Percentiles rank a stretch among this genome's conserved stretches.
Evolutionary conservation across 1,140 invertebrate species (phyloP).

Genomic region (Trinorchestia longiramus): DNA sequence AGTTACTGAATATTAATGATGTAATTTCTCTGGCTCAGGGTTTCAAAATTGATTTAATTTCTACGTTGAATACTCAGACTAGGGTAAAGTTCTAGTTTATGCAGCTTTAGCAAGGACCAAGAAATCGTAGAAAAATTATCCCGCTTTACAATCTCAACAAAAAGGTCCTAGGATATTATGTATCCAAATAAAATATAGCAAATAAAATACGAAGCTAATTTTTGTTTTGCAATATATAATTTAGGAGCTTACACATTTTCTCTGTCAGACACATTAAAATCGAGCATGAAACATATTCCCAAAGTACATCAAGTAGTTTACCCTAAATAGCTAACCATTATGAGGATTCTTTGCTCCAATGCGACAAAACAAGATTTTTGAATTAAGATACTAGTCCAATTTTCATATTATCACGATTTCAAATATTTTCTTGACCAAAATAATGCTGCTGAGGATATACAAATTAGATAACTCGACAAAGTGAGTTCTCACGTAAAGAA

Average conservation of each 20-base stretch:
- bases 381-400: background rate
- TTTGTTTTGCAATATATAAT: no score
- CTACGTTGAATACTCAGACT: no score
- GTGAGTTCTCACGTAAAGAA: background rate
- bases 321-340: background rate
- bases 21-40: no score
- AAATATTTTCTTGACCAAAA: background rate
- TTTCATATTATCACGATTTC: background rate
- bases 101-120: no score
- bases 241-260: no score
- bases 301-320: background rate
- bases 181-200: no score
- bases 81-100: no score
- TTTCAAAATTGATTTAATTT: no score
- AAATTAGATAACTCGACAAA: background rate
- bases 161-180: background rate
- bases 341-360: background rate
- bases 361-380: background rate
- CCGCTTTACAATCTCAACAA: background rate
- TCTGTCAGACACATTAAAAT: background rate
- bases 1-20: no score
- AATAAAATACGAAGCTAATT: no score
- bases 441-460: background rate
- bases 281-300: background rate
- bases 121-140: no score